A percentile compares a stretch with the other conserved stretches of the same genome.
These are phyloP conservation scores for Periparus ater DNA, from an alignment of 2,797 vertebrate species.

Conservation along the genomic window DNA sequence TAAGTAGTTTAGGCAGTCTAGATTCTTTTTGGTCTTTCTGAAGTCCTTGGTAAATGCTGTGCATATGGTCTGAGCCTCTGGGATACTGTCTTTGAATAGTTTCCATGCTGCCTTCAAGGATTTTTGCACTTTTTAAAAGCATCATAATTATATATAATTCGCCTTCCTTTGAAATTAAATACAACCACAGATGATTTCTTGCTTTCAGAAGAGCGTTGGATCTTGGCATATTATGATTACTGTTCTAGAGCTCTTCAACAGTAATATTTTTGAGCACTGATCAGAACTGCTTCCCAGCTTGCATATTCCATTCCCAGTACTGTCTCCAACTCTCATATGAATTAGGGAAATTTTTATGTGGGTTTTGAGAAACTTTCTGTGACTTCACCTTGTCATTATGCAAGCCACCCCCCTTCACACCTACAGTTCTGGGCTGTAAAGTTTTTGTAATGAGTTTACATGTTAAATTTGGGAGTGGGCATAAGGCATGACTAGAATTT, in stretches of 20 bases:
- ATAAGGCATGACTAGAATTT: constrained; percentile 35
- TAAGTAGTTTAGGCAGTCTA: not conserved
- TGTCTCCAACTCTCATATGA: constrained; percentile 32
- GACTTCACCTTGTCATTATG: constrained; percentile 63
- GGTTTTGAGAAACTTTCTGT: constrained; percentile 63
- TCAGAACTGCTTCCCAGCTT: constrained; percentile 26
- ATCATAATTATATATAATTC: constrained; percentile 10
- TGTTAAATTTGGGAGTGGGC: constrained; percentile 26
- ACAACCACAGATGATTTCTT: not conserved
- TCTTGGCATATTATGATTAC: constrained; percentile 1
- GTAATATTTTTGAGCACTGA: constrained; percentile 38
- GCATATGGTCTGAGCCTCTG: not conserved
- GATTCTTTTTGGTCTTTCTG: not conserved
- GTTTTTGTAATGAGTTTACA: constrained; percentile 46
- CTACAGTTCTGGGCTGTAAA: constrained; percentile 49
- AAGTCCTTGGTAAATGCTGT: not conserved
- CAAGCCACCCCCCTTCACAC: constrained; percentile 59
- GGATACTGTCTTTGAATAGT: not conserved
- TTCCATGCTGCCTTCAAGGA: constrained; percentile 13
- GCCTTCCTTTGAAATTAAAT: constrained; percentile 4
- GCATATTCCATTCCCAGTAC: constrained; percentile 6
- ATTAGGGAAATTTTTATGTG: constrained; percentile 64
- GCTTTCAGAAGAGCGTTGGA: constrained; percentile 4
- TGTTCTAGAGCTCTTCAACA: constrained; percentile 40
- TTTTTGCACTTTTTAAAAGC: constrained; percentile 23